These are phyloP conservation scores for Falco naumanni DNA, from an alignment of 2,797 vertebrate genomes.

Conservation along the genomic window DNA sequence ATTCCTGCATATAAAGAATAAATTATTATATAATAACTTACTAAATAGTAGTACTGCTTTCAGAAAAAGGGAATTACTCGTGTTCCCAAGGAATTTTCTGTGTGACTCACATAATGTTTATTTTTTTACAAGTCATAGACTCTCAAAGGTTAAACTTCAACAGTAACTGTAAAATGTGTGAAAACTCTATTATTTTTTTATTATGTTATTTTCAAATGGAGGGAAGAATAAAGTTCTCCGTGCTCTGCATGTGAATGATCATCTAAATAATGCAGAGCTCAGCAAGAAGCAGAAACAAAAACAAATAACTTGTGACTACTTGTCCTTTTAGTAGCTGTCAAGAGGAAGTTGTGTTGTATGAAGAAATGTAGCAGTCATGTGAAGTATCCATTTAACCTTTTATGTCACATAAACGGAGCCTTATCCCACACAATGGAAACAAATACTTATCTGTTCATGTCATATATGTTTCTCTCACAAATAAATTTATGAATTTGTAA, in stretches of 20 bases:
- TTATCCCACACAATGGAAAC: constrained; percentile 49
- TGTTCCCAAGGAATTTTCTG: background rate
- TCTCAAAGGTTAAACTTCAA: constrained; percentile 38
- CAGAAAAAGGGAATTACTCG: background rate
- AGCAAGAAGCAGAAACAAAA: constrained; percentile 65
- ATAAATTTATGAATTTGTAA: background rate
- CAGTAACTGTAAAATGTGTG: constrained; percentile 27
- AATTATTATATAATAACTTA: background rate
- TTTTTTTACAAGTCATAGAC: background rate
- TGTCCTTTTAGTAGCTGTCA: constrained; percentile 73
- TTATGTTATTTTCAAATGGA: constrained; percentile 43
- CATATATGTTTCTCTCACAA: constrained; percentile 24
- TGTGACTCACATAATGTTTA: background rate
- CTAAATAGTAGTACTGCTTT: constrained; percentile 11
- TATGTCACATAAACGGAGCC: constrained; percentile 51
- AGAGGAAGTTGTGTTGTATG: constrained; percentile 37
- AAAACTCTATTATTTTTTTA: constrained; percentile 39
- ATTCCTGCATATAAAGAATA: background rate
- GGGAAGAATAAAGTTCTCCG: constrained; percentile 20
- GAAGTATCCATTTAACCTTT: constrained; percentile 59
- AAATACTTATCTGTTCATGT: constrained; percentile 52
- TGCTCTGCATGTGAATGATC: constrained; percentile 60
- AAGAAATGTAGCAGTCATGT: constrained; percentile 43
- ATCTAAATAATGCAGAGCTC: constrained; percentile 62
- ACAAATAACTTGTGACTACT: constrained; percentile 70